Base-by-base conservation (phyloP, 64 coral and sea anemone species). In the Exaiptasia diaphana region DNA sequence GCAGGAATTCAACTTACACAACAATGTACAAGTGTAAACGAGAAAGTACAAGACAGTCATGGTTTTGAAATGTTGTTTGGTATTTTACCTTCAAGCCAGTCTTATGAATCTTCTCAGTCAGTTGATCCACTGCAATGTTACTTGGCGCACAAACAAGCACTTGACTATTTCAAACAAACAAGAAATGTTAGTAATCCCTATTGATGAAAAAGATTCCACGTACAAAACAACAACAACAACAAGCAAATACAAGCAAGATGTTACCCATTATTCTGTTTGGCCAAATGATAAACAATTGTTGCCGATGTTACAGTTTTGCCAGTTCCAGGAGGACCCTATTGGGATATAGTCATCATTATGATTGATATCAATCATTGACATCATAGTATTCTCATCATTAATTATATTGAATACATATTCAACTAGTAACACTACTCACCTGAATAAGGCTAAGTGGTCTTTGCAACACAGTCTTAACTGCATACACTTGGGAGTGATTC, bases 401-500 rank as follows among this genome's bases (percentile, higher is more conserved):
- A 60, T 0, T 53, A 83, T 38, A 18, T 35, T 13, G 0, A n/a
- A 46, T 17, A 64, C 33, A 76, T 30, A 14, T 18, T 6, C 12
- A 33, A 1, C 12, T 8, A 30, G 21, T 38, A 7, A 23, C 2
- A 44, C 21, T 32, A 25, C 53, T 67, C 39, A 93, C 95, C 95
- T 99, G 95, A 45, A 99, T 99, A 41, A 99, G 95, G 42, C 95
- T 99, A 4, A 99, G 85, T 40, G 95, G 95, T 63, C 95, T 84
- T 64, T 99, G 95, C 18, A 99, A 39, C 10, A 99, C 95, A 53
- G 95, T 99, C 50, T 99, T 99, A 25, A 99, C 95, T 20, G 95
- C 95, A 89, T 99, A 99, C 63, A 99, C 95, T 63, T 99, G 95
- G 20, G 95, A 99, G 71, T 99, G 95, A 69, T 99, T 99, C 27